Percentiles rank a stretch among this genome's conserved stretches.
These are phyloP conservation scores for Sthenelais limicola DNA, from an alignment of 2,888 invertebrate genomes.

Conservation along the genomic window DNA sequence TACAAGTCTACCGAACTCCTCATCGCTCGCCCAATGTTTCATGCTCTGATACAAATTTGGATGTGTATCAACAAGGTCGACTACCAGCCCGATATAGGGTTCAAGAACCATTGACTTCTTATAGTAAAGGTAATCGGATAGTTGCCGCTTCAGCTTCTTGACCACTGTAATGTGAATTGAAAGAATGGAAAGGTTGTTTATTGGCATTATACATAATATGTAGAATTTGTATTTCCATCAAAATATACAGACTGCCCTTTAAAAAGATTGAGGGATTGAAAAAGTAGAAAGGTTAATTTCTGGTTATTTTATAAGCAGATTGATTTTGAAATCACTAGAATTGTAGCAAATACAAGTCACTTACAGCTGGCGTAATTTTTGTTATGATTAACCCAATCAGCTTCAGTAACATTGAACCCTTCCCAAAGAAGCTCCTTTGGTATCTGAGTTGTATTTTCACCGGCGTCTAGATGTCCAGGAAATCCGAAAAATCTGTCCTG, in stretches of 20 bases:
- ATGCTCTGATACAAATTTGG: slow-evolving; percentile 36
- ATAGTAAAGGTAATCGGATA: neutral
- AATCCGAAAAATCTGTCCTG: slow-evolving; percentile 26
- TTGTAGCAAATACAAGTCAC: neutral
- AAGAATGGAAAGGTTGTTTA: too few species aligned
- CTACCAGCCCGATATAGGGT: slow-evolving; percentile 3
- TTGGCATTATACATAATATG: too few species aligned
- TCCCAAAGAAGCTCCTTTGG: slow-evolving; percentile 42
- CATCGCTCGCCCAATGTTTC: slow-evolving; percentile 43
- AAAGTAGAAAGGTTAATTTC: too few species aligned
- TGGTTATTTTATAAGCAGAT: neutral
- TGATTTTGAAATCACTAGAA: neutral
- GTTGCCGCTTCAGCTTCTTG: slow-evolving; percentile 2
- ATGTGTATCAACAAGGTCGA: slow-evolving; percentile 22
- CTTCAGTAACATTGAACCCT: neutral
- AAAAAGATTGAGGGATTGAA: neutral
- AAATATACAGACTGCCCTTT: neutral
- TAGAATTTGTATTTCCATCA: too few species aligned
- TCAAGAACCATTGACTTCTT: neutral
- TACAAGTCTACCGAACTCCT: slow-evolving; percentile 48
- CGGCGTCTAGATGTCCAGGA: slow-evolving; percentile 42
- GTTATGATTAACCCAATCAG: slow-evolving; percentile 12
- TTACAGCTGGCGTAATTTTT: slow-evolving; percentile 1
- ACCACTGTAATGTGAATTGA: slow-evolving; percentile 13
- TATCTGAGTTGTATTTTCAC: slow-evolving; percentile 29